A percentile compares a stretch with the other conserved stretches of the same genome.
Conservation (phyloP, 2,888 invertebrate species). For the Brachynemurus nebulosus region DNA sequence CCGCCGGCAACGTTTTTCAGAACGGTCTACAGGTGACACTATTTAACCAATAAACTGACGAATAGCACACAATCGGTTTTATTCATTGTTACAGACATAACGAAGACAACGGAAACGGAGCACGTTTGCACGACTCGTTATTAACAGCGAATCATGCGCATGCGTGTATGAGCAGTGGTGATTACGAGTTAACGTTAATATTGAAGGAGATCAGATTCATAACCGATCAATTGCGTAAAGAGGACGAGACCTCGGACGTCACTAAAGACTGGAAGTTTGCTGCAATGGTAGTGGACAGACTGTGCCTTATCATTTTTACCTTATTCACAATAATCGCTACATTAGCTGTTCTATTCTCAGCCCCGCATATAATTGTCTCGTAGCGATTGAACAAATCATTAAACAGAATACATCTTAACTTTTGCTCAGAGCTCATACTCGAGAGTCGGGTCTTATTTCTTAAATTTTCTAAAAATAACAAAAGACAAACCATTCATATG, state of each 20-base stretch:
- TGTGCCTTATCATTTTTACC: conserved; percentile 99
- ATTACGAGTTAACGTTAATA: conserved; percentile 88
- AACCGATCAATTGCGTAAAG: conserved; percentile 86
- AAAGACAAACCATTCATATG: too few species aligned
- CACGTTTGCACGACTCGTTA: conserved; percentile 58
- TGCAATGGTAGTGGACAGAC: conserved; percentile 98
- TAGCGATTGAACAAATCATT: conserved; percentile 32
- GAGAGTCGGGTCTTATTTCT: conserved; percentile 1
- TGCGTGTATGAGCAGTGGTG: conserved; percentile 81
- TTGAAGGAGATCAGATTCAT: conserved; percentile 89
- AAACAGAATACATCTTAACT: not conserved
- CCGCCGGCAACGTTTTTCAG: conserved; percentile 52
- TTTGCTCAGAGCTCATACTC: conserved; percentile 5
- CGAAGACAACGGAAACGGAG: conserved; percentile 38
- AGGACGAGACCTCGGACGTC: conserved; percentile 86
- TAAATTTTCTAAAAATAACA: conserved; percentile 3
- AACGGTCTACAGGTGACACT: conserved; percentile 55
- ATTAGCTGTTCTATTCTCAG: conserved; percentile 91
- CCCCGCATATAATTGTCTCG: conserved; percentile 91
- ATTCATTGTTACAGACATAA: conserved; percentile 32
- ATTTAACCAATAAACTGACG: not conserved
- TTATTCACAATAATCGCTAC: conserved; percentile 95
- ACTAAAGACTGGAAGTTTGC: conserved; percentile 99
- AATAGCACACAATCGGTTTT: too few species aligned
- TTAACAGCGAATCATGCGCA: conserved; percentile 46